These are phyloP conservation scores for Stenchaetothrips biformis DNA, from an alignment of 2,888 invertebrate species.

Conservation along the genomic window DNA sequence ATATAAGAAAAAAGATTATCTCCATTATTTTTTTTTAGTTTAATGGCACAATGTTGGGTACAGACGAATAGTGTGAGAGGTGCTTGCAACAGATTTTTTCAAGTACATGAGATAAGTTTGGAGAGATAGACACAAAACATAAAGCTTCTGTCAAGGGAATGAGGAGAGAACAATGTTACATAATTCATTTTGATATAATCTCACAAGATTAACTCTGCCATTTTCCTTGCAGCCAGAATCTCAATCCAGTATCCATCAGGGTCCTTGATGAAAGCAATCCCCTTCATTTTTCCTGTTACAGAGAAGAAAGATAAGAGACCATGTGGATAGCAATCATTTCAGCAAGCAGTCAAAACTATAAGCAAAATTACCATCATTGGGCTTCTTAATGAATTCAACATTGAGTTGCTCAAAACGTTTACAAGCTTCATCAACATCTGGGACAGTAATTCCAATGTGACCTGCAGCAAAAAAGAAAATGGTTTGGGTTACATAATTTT, in stretches of 20 bases:
- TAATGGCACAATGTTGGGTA: too few relatives aligned
- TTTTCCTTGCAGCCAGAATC: constrained; percentile 53
- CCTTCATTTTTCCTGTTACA: constrained; percentile 78
- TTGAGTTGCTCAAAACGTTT: constrained; percentile 78
- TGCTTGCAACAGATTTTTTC: too few relatives aligned
- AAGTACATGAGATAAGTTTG: too few relatives aligned
- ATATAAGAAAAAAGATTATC: too few relatives aligned
- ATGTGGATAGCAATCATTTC: background rate
- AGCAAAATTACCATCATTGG: constrained; percentile 59
- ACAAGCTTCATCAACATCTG: constrained; percentile 83
- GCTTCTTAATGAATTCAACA: constrained; percentile 84
- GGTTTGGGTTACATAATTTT: background rate
- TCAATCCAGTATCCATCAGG: constrained; percentile 98
- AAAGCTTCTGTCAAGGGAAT: too few relatives aligned
- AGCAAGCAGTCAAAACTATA: constrained; percentile 22
- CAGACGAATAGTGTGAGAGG: too few relatives aligned
- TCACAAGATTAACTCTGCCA: background rate
- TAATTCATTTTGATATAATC: too few relatives aligned
- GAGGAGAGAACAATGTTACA: too few relatives aligned
- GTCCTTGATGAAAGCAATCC: constrained; percentile 89
- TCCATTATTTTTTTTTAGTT: too few relatives aligned
- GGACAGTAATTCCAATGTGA: constrained; percentile 87
- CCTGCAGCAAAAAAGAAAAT: constrained; percentile 48
- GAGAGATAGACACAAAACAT: too few relatives aligned
- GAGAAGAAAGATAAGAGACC: constrained; percentile 26